A percentile compares a stretch with the other conserved stretches of the same genome.
These are phyloP conservation scores for Chaetodon trifasciatus DNA, from an alignment of 2,797 vertebrate species.

Conservation along the genomic window DNA sequence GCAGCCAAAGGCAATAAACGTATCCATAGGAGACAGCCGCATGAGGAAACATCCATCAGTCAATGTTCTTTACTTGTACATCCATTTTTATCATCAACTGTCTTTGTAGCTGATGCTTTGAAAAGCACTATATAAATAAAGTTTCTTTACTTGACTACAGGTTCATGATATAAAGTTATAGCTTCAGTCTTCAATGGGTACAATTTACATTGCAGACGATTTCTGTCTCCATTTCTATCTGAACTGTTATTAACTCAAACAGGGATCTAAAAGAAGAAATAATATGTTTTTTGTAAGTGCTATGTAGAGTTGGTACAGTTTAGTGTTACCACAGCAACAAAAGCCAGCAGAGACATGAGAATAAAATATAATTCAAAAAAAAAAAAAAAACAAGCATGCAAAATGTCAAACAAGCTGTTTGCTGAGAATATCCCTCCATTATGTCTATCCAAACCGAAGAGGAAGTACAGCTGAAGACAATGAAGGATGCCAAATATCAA, in stretches of 20 bases:
- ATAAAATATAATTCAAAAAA: slow-evolving; percentile 18
- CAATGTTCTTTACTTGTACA: background rate
- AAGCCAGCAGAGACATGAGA: slow-evolving; percentile 12
- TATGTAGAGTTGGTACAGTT: slow-evolving; percentile 3
- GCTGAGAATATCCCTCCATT: background rate
- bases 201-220: too few species aligned
- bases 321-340: slow-evolving; percentile 37
- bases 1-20: background rate
- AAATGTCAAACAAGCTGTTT: slow-evolving; percentile 32
- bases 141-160: background rate
- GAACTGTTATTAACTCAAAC: background rate
- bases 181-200: background rate
- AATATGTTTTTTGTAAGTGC: background rate
- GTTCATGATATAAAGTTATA: background rate
- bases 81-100: too few species aligned
- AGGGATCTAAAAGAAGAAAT: background rate
- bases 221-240: too few species aligned
- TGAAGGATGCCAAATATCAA: slow-evolving; percentile 1
- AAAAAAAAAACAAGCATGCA: slow-evolving; percentile 4
- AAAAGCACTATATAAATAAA: too few species aligned
- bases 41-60: background rate
- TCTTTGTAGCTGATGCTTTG: too few species aligned
- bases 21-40: slow-evolving; percentile 1
- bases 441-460: background rate
- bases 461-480: background rate